phyloP scores from a whole-genome alignment of 2,888 invertebrate genomes.

The Osmoderma eremita region DNA sequence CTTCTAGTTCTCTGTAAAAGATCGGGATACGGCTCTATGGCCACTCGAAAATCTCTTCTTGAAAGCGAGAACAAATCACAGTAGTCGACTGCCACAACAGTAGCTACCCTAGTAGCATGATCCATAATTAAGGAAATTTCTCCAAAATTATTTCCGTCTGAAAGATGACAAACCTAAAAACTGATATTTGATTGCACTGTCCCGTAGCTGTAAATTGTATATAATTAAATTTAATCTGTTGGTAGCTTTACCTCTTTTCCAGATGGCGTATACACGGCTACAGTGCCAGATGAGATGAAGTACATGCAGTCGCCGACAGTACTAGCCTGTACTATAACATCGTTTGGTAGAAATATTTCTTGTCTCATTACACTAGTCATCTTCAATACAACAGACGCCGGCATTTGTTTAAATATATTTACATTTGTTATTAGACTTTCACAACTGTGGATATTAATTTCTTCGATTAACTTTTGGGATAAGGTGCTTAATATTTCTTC shows the following conservation, averaged over 20 bases:
- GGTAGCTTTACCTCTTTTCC: constrained; percentile 60
- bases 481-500: constrained; percentile 59
- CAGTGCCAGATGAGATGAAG: constrained; percentile 63
- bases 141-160: constrained; percentile 65
- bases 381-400: constrained; percentile 54
- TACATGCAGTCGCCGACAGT: constrained; percentile 59
- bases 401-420: constrained; percentile 59
- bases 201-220: no score
- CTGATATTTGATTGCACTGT: not conserved
- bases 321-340: constrained; percentile 60
- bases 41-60: constrained; percentile 60
- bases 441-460: constrained; percentile 64
- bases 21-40: constrained; percentile 60
- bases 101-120: constrained; percentile 60
- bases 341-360: constrained; percentile 61
- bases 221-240: not conserved
- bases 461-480: constrained; percentile 49
- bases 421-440: constrained; percentile 60
- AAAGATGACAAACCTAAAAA: constrained; percentile 63
- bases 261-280: constrained; percentile 61
- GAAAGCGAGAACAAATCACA: constrained; percentile 62
- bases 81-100: constrained; percentile 63
- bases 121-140: constrained; percentile 63
- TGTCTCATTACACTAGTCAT: constrained; percentile 56
- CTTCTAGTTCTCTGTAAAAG: constrained; percentile 56